phyloP scores from a whole-genome alignment of 2,888 invertebrate species.

The Andrena praecox region DNA sequence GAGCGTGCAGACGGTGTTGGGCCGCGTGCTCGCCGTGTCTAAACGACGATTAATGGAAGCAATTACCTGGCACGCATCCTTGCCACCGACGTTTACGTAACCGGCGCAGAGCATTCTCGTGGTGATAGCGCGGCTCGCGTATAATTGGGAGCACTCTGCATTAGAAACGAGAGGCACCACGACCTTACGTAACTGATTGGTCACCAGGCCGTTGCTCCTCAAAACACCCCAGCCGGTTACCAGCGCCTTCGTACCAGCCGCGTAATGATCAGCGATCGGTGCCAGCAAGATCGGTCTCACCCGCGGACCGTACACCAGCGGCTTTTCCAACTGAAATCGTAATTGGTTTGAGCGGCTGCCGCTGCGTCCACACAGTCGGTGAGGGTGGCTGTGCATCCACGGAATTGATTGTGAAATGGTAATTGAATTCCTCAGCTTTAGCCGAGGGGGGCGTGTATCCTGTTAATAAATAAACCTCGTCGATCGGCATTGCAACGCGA shows the following conservation, averaged over 20 bases:
- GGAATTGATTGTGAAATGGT: slow-evolving; percentile 44
- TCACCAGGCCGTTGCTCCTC: slow-evolving; percentile 67
- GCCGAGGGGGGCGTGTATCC: background rate
- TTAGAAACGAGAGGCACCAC: slow-evolving; percentile 77
- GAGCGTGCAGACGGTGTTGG: background rate
- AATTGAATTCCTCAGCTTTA: slow-evolving; percentile 46
- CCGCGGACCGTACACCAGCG: slow-evolving; percentile 64
- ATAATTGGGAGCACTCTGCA: slow-evolving; percentile 74
- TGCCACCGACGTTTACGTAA: slow-evolving; percentile 86
- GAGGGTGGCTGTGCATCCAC: slow-evolving; percentile 10
- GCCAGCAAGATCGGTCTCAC: slow-evolving; percentile 75
- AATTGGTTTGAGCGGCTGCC: slow-evolving; percentile 32
- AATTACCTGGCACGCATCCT: slow-evolving; percentile 86
- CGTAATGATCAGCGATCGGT: slow-evolving; percentile 69
- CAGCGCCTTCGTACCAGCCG: slow-evolving; percentile 71
- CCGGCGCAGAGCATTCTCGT: slow-evolving; percentile 88
- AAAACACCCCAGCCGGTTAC: slow-evolving; percentile 82
- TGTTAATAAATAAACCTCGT: slow-evolving; percentile 42
- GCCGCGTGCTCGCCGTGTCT: background rate
- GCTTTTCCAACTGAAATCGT: slow-evolving; percentile 70
- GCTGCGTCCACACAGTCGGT: too few species aligned
- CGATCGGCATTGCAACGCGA: slow-evolving; percentile 6
- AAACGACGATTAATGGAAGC: slow-evolving; percentile 12
- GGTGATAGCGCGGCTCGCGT: slow-evolving; percentile 80
- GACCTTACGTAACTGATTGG: slow-evolving; percentile 76